Evolutionary conservation across 2,888 invertebrate genomes (phyloP).

Genomic region (Lepeophtheirus nordmannii): DNA sequence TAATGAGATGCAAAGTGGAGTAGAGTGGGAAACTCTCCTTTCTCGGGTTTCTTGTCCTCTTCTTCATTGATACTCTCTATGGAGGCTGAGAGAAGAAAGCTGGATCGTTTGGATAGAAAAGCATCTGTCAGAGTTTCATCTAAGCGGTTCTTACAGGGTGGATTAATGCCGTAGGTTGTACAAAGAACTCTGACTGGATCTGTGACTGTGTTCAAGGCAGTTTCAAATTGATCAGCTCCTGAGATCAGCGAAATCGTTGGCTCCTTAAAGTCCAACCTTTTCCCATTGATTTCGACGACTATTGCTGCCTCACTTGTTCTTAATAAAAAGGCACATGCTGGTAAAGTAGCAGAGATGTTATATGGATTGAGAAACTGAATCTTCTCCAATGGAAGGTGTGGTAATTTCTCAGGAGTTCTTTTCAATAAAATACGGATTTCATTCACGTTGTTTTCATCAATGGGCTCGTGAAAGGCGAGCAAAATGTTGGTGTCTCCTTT

Average conservation of each 20-base stretch:
- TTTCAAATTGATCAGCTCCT: background rate
- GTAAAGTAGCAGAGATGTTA: background rate
- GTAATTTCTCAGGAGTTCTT: background rate
- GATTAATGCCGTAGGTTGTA: slow-evolving; percentile 11
- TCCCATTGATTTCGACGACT: slow-evolving; percentile 9
- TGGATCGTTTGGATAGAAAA: slow-evolving; percentile 8
- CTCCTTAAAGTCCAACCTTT: background rate
- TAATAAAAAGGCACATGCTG: slow-evolving; percentile 1
- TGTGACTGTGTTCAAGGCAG: background rate
- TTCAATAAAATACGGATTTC: background rate
- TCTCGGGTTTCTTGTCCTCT: background rate
- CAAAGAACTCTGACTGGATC: slow-evolving; percentile 16
- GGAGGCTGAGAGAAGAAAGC: background rate
- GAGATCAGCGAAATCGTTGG: background rate
- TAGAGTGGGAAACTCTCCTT: slow-evolving; percentile 15
- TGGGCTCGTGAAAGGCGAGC: background rate
- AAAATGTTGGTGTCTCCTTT: slow-evolving; percentile 4
- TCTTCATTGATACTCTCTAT: background rate
- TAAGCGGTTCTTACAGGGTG: slow-evolving; percentile 5
- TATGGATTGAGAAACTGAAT: slow-evolving; percentile 11
- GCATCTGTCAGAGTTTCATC: slow-evolving; percentile 3
- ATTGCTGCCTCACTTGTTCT: background rate
- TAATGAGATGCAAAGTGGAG: slow-evolving; percentile 21
- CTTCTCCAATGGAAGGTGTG: background rate
- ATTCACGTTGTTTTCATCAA: background rate